Base-by-base conservation (phyloP, 2,888 invertebrate species). In the Lomographa bimaculata region DNA sequence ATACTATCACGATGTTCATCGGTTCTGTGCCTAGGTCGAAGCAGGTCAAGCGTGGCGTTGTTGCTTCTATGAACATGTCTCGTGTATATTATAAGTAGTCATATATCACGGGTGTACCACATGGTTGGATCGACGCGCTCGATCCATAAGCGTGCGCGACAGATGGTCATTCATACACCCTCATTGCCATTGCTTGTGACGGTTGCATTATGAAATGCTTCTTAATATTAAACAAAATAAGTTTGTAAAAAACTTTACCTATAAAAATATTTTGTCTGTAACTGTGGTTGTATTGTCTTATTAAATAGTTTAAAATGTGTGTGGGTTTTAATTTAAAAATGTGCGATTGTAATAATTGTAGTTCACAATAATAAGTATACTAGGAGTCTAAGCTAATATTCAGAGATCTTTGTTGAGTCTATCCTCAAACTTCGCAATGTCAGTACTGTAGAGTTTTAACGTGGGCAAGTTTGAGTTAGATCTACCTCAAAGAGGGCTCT, bases 161-260 rank as follows among this genome's bases (percentile, higher is more conserved):
- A 63, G 49, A 62, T 65, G 65, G 59, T 57, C 14, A n/a, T n/a
- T 36, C 30, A 36, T 50, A 51, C 35, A 33, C n/a, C n/a, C 30
- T 34, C 27, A 28, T 23, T 50, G 43, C 47, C 28, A 34, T 44
- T 26, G 17, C 28, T 44, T 40, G 34, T 34, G 34, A 23, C 21
- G 14, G 38, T 44, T 21, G 7, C n/a, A n/a, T n/a, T 8, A 16
- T 7, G 7, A 7, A 5, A 21, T 21, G 3, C n/a, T 21, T 21
- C 3, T 4, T 21, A n/a, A 3, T 2, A n/a, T 19, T 7, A 19
- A 2, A n/a, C 6, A 19, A 19, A 19, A 3, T 17, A 26, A 5
- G 14, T 5, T 7, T 26, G 7, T 19, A 10, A 2, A 2, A 2
- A 6, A 9, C 8, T 23, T 23, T n/a, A n/a, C n/a, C n/a, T n/a